phyloP scores from a whole-genome alignment of 2,888 invertebrate genomes.

The Lepeophtheirus nordmannii region DNA sequence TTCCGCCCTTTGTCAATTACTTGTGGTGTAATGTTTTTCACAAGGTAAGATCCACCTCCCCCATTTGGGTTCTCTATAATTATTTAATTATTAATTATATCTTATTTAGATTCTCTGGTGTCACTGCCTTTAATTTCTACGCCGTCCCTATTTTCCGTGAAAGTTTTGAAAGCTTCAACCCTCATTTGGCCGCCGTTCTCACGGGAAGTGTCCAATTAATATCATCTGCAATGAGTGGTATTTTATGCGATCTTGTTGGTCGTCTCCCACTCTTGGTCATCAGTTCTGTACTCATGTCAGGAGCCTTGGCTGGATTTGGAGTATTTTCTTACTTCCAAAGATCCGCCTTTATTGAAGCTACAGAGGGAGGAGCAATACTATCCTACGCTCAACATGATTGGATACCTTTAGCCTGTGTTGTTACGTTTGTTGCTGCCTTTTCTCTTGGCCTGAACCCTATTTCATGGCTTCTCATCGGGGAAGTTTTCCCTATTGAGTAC shows the following conservation, averaged over 20 bases:
- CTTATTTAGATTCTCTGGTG: conserved; percentile 43
- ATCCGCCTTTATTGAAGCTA: conserved; percentile 38
- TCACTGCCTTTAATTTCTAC: conserved; percentile 68
- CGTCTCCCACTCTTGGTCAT: conserved; percentile 64
- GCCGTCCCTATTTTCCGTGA: conserved; percentile 70
- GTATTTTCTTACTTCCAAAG: conserved; percentile 67
- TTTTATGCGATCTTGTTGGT: conserved; percentile 70
- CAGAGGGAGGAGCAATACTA: background rate
- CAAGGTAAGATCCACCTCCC: conserved; percentile 34
- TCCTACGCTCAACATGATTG: conserved; percentile 28
- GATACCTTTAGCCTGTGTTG: conserved; percentile 65
- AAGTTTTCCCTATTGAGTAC: conserved; percentile 55
- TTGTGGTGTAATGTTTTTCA: conserved; percentile 75
- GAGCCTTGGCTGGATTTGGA: conserved; percentile 69
- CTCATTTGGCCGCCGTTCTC: conserved; percentile 58
- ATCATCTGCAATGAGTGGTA: conserved; percentile 43
- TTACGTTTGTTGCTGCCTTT: conserved; percentile 68
- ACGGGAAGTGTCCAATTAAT: conserved; percentile 45
- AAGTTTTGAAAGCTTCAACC: conserved; percentile 63
- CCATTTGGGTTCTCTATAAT: conserved; percentile 29
- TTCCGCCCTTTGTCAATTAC: conserved; percentile 61
- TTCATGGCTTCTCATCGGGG: conserved; percentile 66
- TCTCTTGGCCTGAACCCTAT: conserved; percentile 76
- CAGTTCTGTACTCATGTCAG: conserved; percentile 65
- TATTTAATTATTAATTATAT: background rate